Evolutionary conservation across 2,797 vertebrate genomes (phyloP), one percentile per base, ranked within the genome.

Genomic region (Hypotaenidia philippensis): DNA sequence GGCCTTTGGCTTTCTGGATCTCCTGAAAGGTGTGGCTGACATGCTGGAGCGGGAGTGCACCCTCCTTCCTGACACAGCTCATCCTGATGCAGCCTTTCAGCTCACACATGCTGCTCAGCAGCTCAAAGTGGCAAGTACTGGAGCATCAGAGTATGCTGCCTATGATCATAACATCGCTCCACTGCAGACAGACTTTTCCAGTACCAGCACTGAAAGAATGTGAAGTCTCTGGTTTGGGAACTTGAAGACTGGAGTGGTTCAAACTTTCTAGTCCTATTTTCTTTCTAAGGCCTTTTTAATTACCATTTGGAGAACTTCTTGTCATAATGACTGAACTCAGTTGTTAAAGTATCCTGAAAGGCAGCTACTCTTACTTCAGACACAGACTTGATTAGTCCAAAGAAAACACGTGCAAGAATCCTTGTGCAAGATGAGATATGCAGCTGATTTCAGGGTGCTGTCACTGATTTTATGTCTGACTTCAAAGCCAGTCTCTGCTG

Each of bases 21-120:
- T 99, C 66, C 94, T 99, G 92, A 99, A 99, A 91, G 99, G 99
- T 1, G 99, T 99, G 77, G 99, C 99, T 0, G 99, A 99, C 45
- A 99, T 99, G 97, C 97, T 99, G 83, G 99, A 99, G 93, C 96
- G 99, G 77, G 99, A 99, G 94, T 99, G 99, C 97, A 99, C 99
- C 0, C 95, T 99, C 83, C 98, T 99, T 8, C 99, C 99, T 0
- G 99, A 99, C 97, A 99, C 99, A 0, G 99, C 99, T 3, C 99
- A 99, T 66, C 99, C 99, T 0, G 99, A 99, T 0, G 99, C 99
- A 0, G 99, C 99, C 1, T 99, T 99, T 95, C 99, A 99, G 98
- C 98, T 99, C 20, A 99, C 99, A 0, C 99, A 99, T 0, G 99
- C 99, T 0, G 99, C 99, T 22, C 98, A 99, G 97, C 99, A 99